Conservation (phyloP, 2,797 vertebrate species). For the Lepilemur septentrionalis region DNA sequence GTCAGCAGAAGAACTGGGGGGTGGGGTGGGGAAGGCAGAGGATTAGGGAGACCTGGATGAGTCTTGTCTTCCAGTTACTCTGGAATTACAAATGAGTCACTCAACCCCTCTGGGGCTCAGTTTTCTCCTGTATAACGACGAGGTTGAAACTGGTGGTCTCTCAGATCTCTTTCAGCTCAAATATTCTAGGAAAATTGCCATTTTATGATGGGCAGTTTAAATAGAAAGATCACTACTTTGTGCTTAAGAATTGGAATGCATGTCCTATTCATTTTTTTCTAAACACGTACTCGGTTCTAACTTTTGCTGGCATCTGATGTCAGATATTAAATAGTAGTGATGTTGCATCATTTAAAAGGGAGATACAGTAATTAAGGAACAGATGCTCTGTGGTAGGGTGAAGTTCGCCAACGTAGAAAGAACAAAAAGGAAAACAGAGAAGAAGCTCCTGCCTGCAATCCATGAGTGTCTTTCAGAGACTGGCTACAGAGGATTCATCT, state of each 20-base stretch:
- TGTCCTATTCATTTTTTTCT: background rate
- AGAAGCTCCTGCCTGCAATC: background rate
- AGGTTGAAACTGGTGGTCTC: background rate
- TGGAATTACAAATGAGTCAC: background rate
- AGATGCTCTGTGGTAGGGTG: background rate
- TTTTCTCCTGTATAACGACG: background rate
- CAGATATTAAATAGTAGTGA: background rate
- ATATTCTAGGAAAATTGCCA: background rate
- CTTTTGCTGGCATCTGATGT: background rate
- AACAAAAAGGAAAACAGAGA: background rate
- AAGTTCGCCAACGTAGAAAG: background rate
- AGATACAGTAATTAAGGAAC: background rate
- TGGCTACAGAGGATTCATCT: background rate
- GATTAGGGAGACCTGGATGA: background rate
- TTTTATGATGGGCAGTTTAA: background rate
- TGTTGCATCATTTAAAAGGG: background rate
- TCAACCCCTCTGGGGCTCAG: background rate
- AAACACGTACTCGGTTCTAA: background rate
- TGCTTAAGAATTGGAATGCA: background rate
- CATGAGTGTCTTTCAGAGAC: background rate
- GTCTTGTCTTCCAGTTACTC: background rate
- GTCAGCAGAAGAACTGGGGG: background rate
- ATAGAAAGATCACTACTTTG: background rate
- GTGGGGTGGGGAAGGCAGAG: rapidly evolving
- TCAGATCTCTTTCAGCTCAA: background rate